Evolutionary conservation across 2,888 invertebrate genomes (phyloP).

Genomic region (Synergus umbraculus): DNA sequence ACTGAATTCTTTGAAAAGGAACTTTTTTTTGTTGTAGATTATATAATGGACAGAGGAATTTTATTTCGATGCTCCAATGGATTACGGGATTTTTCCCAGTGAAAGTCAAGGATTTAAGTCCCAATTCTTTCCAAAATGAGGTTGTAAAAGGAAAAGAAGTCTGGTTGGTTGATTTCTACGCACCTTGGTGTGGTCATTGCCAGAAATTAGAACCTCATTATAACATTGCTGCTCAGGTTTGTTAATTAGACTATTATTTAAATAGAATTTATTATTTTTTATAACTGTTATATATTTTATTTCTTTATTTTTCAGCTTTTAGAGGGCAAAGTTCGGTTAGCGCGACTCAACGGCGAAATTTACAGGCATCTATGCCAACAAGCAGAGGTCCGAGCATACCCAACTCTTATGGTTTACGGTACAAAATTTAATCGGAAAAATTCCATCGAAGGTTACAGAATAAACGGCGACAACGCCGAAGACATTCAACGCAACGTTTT

Average conservation of each 20-base stretch:
- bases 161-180: constrained; percentile 84
- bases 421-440: constrained; percentile 76
- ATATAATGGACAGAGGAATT: constrained; percentile 82
- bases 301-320: constrained; percentile 59
- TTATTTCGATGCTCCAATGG: constrained; percentile 82
- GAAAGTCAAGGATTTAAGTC: constrained; percentile 78
- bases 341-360: constrained; percentile 83
- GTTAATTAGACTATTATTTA: neutral
- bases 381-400: constrained; percentile 82
- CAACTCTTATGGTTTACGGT: constrained; percentile 84
- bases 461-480: constrained; percentile 59
- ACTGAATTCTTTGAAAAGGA: neutral
- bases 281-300: constrained; percentile 23
- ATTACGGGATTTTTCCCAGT: constrained; percentile 82
- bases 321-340: constrained; percentile 78
- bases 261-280: neutral
- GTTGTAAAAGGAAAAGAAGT: constrained; percentile 78
- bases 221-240: constrained; percentile 82
- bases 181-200: constrained; percentile 84
- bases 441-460: constrained; percentile 56
- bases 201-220: constrained; percentile 84
- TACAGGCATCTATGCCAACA: constrained; percentile 79
- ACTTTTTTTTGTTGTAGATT: constrained; percentile 72
- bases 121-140: constrained; percentile 76
- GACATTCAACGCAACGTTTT: constrained; percentile 45